These are phyloP conservation scores for Camelus dromedarius DNA, from an alignment of 2,113 vertebrate genomes.

Conservation along the genomic window DNA sequence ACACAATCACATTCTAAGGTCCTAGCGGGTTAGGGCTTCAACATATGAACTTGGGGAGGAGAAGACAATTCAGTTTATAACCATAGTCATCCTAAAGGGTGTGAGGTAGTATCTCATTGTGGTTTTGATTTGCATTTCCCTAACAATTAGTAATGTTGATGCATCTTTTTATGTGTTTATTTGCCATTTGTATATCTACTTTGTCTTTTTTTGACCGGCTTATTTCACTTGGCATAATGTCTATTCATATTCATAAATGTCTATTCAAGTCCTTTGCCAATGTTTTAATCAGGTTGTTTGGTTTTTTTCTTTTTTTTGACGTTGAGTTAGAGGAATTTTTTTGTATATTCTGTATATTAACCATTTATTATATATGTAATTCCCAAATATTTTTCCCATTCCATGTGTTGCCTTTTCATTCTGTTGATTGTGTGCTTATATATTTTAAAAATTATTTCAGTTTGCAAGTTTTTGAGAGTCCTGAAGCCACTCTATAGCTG, in stretches of 20 bases:
- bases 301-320: background rate
- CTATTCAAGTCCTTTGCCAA: background rate
- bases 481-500: background rate
- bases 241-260: background rate
- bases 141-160: background rate
- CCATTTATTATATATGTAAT: background rate
- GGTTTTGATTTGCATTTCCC: background rate
- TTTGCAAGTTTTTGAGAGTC: background rate
- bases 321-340: background rate
- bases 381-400: slow-evolving; percentile 19
- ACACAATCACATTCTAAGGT: background rate
- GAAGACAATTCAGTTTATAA: background rate
- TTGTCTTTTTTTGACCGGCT: background rate
- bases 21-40: background rate
- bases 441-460: background rate
- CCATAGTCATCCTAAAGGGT: background rate
- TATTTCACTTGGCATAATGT: no score
- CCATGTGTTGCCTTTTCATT: background rate
- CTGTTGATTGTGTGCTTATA: background rate
- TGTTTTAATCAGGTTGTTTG: background rate
- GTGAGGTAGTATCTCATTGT: background rate
- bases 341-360: background rate
- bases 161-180: background rate
- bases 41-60: background rate
- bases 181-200: background rate